A percentile compares a stretch with the other conserved stretches of the same genome.
Conservation (phyloP, 2,888 invertebrate species). For the Callosobruchus maculatus region DNA sequence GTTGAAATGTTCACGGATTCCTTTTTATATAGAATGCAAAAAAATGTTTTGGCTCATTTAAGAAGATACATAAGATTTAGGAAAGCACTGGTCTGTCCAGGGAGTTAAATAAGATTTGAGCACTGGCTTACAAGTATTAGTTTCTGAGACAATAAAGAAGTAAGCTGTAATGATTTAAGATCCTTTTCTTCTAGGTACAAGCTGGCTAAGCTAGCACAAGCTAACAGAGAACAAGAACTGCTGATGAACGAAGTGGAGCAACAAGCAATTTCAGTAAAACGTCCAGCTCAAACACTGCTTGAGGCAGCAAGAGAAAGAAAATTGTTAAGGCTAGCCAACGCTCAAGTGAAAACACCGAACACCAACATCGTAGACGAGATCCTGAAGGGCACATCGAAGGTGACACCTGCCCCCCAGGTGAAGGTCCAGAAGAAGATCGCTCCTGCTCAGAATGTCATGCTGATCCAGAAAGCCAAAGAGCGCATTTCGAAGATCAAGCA, state of each 20-base stretch:
- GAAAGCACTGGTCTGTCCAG: too few relatives aligned
- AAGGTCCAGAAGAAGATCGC: constrained; percentile 54
- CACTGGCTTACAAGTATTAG: too few relatives aligned
- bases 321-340: constrained; percentile 15
- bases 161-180: too few relatives aligned
- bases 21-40: too few relatives aligned
- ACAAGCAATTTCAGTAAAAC: constrained; percentile 18
- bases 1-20: too few relatives aligned
- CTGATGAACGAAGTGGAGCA: constrained; percentile 43
- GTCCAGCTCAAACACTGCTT: constrained; percentile 29
- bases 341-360: constrained; percentile 1
- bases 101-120: too few relatives aligned
- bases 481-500: constrained; percentile 24
- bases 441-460: constrained; percentile 74
- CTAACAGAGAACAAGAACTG: constrained; percentile 43
- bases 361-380: constrained; percentile 34
- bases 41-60: too few relatives aligned
- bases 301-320: constrained; percentile 32
- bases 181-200: constrained; percentile 39
- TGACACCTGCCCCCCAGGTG: constrained; percentile 12
- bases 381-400: constrained; percentile 26
- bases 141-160: too few relatives aligned
- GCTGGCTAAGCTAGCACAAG: constrained; percentile 40
- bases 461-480: constrained; percentile 66
- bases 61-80: too few relatives aligned